Conservation (phyloP, 2,888 invertebrate genomes). For the Aporophyla nigra region DNA sequence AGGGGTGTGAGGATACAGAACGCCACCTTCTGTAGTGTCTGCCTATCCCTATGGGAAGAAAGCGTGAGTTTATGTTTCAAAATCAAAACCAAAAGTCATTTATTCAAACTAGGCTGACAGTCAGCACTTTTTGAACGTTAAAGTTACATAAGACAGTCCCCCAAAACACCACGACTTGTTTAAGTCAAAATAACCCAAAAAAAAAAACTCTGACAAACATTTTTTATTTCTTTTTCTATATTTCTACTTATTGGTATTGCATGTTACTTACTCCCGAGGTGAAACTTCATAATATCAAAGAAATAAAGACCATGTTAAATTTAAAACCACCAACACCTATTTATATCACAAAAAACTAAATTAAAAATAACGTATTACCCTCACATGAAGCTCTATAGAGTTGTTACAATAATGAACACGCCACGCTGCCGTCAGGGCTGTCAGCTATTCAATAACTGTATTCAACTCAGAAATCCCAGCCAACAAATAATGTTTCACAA, state of each 20-base stretch:
- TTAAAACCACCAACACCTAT: slow-evolving; percentile 15
- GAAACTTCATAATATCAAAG: background rate
- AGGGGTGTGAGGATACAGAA: too few relatives aligned
- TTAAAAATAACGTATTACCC: slow-evolving; percentile 15
- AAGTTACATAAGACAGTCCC: too few relatives aligned
- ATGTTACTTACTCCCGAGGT: background rate
- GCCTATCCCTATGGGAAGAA: too few relatives aligned
- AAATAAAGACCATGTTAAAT: background rate
- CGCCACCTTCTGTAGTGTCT: too few relatives aligned
- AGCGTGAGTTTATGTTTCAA: too few relatives aligned
- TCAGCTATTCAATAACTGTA: slow-evolving; percentile 36
- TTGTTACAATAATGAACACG: slow-evolving; percentile 56
- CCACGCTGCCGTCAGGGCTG: slow-evolving; percentile 47
- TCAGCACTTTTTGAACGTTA: too few relatives aligned
- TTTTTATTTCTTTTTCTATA: background rate
- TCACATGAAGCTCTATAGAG: slow-evolving; percentile 35
- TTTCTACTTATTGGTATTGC: background rate
- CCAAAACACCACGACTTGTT: too few relatives aligned
- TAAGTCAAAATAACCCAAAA: too few relatives aligned
- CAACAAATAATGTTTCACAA: slow-evolving; percentile 34
- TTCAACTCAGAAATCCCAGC: slow-evolving; percentile 26
- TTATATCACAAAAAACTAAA: slow-evolving; percentile 17
- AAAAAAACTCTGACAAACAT: too few relatives aligned
- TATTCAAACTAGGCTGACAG: too few relatives aligned
- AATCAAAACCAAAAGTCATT: too few relatives aligned